Evolutionary conservation across 2,113 vertebrate species (phyloP).

Genomic region (Formicarius rufipectus): DNA sequence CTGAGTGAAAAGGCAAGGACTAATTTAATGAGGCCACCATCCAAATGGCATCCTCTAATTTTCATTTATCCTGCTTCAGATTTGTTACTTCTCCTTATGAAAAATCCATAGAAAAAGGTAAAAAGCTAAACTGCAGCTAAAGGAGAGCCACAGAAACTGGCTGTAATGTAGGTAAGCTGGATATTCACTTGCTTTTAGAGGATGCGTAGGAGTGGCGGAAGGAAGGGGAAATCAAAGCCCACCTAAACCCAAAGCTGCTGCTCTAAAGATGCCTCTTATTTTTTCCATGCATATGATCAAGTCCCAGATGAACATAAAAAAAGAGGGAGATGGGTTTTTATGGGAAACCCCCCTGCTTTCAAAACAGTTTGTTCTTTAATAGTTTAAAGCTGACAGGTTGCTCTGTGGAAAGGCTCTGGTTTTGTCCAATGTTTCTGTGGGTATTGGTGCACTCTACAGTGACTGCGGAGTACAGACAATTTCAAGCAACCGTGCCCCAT

Average conservation of each 20-base stretch:
- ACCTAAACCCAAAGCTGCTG: neutral
- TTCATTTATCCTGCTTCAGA: conserved; percentile 27
- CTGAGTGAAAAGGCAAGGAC: conserved; percentile 26
- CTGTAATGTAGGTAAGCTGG: conserved; percentile 29
- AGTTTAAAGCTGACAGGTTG: neutral
- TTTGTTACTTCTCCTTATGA: conserved; percentile 21
- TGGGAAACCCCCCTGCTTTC: neutral
- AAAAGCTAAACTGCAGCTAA: conserved; percentile 22
- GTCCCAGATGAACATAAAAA: neutral
- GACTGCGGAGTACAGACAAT: neutral
- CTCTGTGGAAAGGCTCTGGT: neutral
- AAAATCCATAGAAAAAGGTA: conserved; percentile 35
- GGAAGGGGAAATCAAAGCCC: conserved; percentile 34
- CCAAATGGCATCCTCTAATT: conserved; percentile 13
- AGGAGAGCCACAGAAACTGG: neutral
- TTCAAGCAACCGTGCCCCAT: neutral
- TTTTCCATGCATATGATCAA: conserved; percentile 17
- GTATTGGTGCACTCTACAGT: neutral
- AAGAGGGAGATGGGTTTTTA: neutral
- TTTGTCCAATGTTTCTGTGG: neutral
- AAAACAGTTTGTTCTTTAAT: neutral
- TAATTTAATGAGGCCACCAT: conserved; percentile 53
- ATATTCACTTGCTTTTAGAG: conserved; percentile 53
- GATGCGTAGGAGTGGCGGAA: conserved; percentile 44
- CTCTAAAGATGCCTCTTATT: conserved; percentile 5